These are phyloP conservation scores for Cephonodes hylas DNA, from an alignment of 2,888 invertebrate genomes.

Conservation along the genomic window DNA sequence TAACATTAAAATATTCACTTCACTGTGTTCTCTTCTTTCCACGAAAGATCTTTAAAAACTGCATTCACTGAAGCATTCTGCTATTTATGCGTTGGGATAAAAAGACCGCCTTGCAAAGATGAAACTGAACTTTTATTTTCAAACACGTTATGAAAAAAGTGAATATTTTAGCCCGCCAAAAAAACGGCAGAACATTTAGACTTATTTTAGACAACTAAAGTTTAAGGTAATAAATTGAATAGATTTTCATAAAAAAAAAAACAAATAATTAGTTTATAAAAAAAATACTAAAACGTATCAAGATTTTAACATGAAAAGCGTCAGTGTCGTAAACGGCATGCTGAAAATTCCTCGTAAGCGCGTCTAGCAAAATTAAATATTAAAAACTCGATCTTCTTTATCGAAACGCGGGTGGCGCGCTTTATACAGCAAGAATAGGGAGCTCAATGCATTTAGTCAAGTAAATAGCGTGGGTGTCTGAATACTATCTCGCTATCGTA, in stretches of 20 bases:
- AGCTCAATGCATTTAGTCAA: constrained; percentile 29
- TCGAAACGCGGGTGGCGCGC: background rate
- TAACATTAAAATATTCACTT: constrained; percentile 36
- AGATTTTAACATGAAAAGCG: background rate
- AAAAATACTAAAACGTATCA: background rate
- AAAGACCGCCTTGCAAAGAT: background rate
- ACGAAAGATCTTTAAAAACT: constrained; percentile 22
- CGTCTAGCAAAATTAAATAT: background rate
- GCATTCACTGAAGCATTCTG: constrained; percentile 20
- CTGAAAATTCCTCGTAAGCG: background rate
- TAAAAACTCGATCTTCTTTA: background rate
- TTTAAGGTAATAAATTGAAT: no score
- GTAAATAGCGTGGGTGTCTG: constrained; percentile 27
- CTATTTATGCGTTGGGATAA: background rate
- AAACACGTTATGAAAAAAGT: background rate
- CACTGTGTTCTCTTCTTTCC: constrained; percentile 23
- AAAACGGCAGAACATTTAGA: background rate
- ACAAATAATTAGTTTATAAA: background rate
- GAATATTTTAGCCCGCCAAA: background rate
- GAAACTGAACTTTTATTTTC: background rate
- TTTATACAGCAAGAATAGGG: constrained; percentile 9
- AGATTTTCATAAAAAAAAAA: no score
- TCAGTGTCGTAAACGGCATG: background rate
- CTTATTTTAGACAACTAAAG: no score
- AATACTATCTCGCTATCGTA: constrained; percentile 28